Base-by-base conservation (phyloP, 2,888 invertebrate genomes). In the Orthosia gracilis region DNA sequence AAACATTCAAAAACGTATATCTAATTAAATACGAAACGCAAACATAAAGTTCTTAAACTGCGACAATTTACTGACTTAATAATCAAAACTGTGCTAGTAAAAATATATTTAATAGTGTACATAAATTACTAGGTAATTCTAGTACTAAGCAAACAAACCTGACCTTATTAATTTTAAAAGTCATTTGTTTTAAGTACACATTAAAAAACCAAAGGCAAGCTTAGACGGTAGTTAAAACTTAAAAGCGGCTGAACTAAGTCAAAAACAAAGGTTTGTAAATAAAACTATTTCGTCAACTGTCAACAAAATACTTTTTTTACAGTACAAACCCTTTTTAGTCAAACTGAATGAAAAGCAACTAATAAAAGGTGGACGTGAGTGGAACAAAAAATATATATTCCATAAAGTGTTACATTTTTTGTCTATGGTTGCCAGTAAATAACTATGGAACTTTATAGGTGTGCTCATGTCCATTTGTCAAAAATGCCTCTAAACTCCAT, bases 111-210 rank as follows among this genome's bases (percentile, higher is more conserved):
- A 9, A 40, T 7, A 9, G 40, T 17, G 4, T 21, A 12, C 26
- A n/a, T 40, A 9, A 40, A 40, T 9, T 40, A 40, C 40, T 40
- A 40, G 40, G 40, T 40, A 40, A 0, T 40, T 40, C 40, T 9
- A 55, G 49, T 55, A 40, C 31, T 31, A 31, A 31, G 15, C 21
- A n/a, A 62, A 49, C 40, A 73, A 55, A 23, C 49, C 49, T 62
- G 49, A 23, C 61, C 73, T 71, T 49, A 49, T 55, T 40, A 2
- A 59, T 58, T 59, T 40, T 62, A 55, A 62, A 69, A 57, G 23
- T 49, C 54, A 49, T 73, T 62, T 49, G 17, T 73, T 69, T 73
- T n/a, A 71, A 55, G 54, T 73, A 55, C 17, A 49, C 52, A 61
- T 40, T 55, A 72, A 23, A n/a, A 72, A 62, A 31, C 31, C 47